Base-by-base conservation (phyloP, 1,140 invertebrate species). In the Battus philenor region DNA sequence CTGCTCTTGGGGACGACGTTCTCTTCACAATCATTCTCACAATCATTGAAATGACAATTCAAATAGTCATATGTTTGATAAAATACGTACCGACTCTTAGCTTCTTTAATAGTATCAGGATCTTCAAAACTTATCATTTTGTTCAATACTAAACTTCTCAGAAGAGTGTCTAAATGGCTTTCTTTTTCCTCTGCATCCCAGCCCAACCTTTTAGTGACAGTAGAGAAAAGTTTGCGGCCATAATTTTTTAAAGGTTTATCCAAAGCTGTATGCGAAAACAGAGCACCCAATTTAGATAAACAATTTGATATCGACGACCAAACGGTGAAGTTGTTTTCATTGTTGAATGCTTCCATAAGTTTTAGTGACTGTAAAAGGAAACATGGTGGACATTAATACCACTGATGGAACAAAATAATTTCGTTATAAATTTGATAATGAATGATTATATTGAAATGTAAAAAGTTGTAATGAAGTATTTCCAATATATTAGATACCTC, bases 271-370 rank as follows among this genome's bases (percentile, higher is more conserved):
- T 96, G 91, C 0, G 93, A 92, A 48, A 93, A 88, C 20, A 98
- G 84, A 2, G 91, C 86, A 9, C 90, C 89, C 8, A 98, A 85
- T 71, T 93, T 95, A 1, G 90, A 88, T 11, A 97, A 70, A 59
- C 91, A 93, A 61, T 92, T 93, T n/a, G 90, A 89, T 50, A 98
- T 93, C 6, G 92, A 93, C 1, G 90, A 93, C 96, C 96, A 98
- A 0, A 98, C 96, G 0, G 95, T 97, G 77, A 94, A 98, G 79
- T 97, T 93, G n/a, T 92, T 92, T 79, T 98, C 96, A 52, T 94
- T 89, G 38, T 89, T 88, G 75, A 94, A 97, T 0, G 95, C 93
- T 53, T 92, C 87, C 43, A 93, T 89, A 3, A 94, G 82, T 60
- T 91, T 89, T 5, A 90, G 54, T 0, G 88, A 86, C 83, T 87